Conservation (phyloP, 2,888 invertebrate species). For the Petrophora chlorosata region DNA sequence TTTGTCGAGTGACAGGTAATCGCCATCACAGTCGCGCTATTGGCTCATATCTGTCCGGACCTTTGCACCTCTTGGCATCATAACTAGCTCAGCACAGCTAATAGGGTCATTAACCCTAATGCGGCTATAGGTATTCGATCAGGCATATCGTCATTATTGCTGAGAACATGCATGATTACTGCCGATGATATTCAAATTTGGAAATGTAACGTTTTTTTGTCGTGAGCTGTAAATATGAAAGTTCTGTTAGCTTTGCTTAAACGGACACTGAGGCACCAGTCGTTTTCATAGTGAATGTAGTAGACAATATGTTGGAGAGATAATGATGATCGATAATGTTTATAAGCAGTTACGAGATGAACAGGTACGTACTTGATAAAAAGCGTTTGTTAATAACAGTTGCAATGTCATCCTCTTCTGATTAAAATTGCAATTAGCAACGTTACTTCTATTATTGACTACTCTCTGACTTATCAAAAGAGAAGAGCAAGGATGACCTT, state of each 20-base stretch:
- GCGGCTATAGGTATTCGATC: conserved; percentile 39
- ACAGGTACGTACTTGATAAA: too few species aligned
- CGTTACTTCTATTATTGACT: too few species aligned
- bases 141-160: conserved; percentile 40
- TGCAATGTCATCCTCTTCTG: too few species aligned
- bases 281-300: conserved; percentile 6
- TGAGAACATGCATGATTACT: conserved; percentile 43
- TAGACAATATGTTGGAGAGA: too few species aligned
- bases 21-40: not conserved
- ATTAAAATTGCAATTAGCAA: too few species aligned
- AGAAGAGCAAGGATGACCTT: too few species aligned
- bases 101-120: conserved; percentile 45
- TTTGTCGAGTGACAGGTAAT: not conserved
- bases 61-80: conserved; percentile 12
- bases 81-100: conserved; percentile 33
- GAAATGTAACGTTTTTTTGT: conserved; percentile 35
- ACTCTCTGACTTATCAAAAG: too few species aligned
- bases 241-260: conserved; percentile 26
- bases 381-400: too few species aligned
- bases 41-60: conserved; percentile 3
- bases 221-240: conserved; percentile 30
- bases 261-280: conserved; percentile 6
- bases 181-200: conserved; percentile 54
- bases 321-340: too few species aligned
- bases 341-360: too few species aligned